phyloP scores from a whole-genome alignment of 2,797 vertebrate genomes.

The Hemibagrus guttatus region DNA sequence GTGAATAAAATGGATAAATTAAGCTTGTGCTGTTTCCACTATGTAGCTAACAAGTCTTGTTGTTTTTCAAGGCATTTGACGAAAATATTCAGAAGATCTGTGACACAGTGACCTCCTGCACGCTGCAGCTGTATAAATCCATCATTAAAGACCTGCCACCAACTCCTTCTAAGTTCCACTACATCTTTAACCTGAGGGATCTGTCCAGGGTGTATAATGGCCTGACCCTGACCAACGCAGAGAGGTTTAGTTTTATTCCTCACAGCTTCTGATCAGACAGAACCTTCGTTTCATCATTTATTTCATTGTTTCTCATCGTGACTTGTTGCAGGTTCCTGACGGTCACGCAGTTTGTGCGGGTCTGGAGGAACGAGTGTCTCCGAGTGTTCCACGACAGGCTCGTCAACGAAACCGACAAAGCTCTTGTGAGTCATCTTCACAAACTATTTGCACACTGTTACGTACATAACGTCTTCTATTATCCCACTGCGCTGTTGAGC shows the following conservation, averaged over 20 bases:
- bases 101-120: constrained; percentile 84
- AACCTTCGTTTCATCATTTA: background rate
- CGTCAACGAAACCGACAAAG: constrained; percentile 87
- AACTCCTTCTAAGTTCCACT: constrained; percentile 97
- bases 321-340: constrained; percentile 79
- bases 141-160: constrained; percentile 87
- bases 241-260: constrained; percentile 76
- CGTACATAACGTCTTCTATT: background rate
- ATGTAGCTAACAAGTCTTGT: background rate
- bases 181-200: constrained; percentile 96
- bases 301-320: background rate
- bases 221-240: constrained; percentile 82
- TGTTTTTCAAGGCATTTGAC: constrained; percentile 77
- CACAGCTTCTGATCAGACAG: constrained; percentile 71
- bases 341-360: constrained; percentile 86
- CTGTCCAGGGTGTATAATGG: constrained; percentile 91
- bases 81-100: constrained; percentile 77
- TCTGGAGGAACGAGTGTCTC: constrained; percentile 96
- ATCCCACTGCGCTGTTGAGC: background rate
- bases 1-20: background rate
- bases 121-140: constrained; percentile 84
- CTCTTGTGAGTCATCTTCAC: constrained; percentile 74
- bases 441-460: background rate
- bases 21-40: background rate
- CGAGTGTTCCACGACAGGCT: constrained; percentile 94